Evolutionary conservation across 2,113 vertebrate species (phyloP), one percentile per base, ranked within the genome.

Genomic region (Oceanites oceanicus): DNA sequence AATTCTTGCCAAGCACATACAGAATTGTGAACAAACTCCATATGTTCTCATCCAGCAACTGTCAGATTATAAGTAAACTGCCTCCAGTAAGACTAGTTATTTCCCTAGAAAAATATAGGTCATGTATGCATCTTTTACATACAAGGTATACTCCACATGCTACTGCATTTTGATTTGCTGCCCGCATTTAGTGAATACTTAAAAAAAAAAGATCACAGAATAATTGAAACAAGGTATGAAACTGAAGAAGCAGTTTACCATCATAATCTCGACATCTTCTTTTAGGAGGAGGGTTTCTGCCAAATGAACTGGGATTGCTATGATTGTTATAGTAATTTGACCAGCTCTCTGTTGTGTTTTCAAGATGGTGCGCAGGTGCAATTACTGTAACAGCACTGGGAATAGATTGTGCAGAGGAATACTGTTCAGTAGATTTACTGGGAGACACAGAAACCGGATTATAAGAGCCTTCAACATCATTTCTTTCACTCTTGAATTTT

Each of bases 261-360:
- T 99, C 99, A 36, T 99, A 99, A 98, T 99, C 99, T 86, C 99
- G 98, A 98, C 99, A 99, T 82, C 99, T 99, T 91, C 99, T 99
- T 97, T 99, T 99, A 74, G 99, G 98, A 66, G 98, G 98, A 86
- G 92, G 87, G 77, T 95, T 98, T 98, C 99, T 99, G 97, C 95
- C 95, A 93, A 99, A 99, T 1, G 98, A 98, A 92, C 98, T 99
- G 96, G 98, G 98, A 86, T 99, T 99, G 96, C 98, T 98, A 84
- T 99, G 99, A 95, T 98, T 98, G 96, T 98, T 98, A 59, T 98
- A 99, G 98, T 97, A 99, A 98, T 98, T 98, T 34, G 99, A 99
- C 99, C 99, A 99, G 97, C 99, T 99, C 98, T 99, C 99, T 7
- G 99, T 99, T 62, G 99, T 99, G 98, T 98, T 99, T 92, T 99